Base-by-base conservation (phyloP, 37 sponge, comb jelly and placozoan species). In the Hormiphora californensis region DNA sequence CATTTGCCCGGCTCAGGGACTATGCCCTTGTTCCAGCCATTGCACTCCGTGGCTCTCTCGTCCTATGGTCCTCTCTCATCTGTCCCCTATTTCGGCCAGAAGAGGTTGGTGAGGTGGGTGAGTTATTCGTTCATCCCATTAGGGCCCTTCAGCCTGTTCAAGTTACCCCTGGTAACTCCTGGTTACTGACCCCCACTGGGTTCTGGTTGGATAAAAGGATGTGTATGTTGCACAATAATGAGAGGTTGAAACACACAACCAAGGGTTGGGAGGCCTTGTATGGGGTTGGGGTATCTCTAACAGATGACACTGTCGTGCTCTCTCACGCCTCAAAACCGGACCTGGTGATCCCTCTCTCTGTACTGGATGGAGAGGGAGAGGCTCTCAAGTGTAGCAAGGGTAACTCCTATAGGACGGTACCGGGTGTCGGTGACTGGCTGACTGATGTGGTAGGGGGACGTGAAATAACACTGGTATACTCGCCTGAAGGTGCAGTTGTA, bases 141-240 rank as follows among this genome's bases (percentile, higher is more conserved):
- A 37, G 81, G 25, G 81, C 81, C 19, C 81, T 73, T 28, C 9
- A 28, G 25, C 81, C 81, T 17, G 81, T 73, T n/a, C 40, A 73
- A 28, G 43, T 73, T 8, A n/a, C n/a, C n/a, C 35, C 81, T 25
- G 23, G 27, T 11, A n/a, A n/a, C n/a, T 19, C 36, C 23, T 73
- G 81, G 81, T 28, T 36, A 33, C 81, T 73, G 12, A 46, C 28
- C 9, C 25, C 43, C 15, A 39, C 40, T 19, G 81, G 81, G 8
- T 73, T 73, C 81, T 4, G 40, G 1, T 73, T 43, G 4, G 81
- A 73, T 28, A 73, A 73, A 40, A 46, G 81, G 1, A 73, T 73
- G 81, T 73, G 81, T 19, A 27, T 73, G 81, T 40, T 73, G 41
- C 43, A 43, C 81, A 73, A 73, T n/a, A 73, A 73, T 41, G 81